Conservation (phyloP, 2,113 vertebrate species). For the Urocolius indicus region DNA sequence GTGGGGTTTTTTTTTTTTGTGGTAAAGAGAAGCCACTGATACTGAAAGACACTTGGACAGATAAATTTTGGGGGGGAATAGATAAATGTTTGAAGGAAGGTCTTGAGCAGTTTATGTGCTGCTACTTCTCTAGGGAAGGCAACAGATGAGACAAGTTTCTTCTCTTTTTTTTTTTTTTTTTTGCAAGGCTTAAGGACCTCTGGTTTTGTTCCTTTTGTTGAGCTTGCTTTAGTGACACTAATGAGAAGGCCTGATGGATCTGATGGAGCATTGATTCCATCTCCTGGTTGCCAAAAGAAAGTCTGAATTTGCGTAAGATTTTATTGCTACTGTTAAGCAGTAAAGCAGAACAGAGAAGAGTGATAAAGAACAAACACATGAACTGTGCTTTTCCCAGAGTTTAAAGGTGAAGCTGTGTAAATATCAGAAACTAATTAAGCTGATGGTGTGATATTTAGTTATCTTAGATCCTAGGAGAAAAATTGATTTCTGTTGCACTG, state of each 20-base stretch:
- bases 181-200: not conserved
- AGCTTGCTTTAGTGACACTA: not conserved
- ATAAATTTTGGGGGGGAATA: not conserved
- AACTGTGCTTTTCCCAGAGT: constrained; percentile 39
- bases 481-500: constrained; percentile 73
- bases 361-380: constrained; percentile 43
- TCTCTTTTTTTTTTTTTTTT: not conserved
- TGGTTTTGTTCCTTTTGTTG: not conserved
- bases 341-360: constrained; percentile 34
- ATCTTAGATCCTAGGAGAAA: constrained; percentile 53
- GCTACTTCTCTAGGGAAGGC: not conserved
- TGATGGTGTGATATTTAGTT: constrained; percentile 75
- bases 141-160: not conserved
- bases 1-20: not conserved
- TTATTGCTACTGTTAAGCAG: not conserved
- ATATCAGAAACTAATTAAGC: constrained; percentile 77
- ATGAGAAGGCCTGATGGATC: not conserved
- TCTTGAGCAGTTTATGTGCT: not conserved
- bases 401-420: constrained; percentile 73
- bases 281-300: constrained; percentile 1
- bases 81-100: not conserved
- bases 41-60: not conserved
- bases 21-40: not conserved
- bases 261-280: constrained; percentile 31
- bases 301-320: not conserved